phyloP scores from a whole-genome alignment of 2,113 vertebrate genomes.

The Melanostigma gelatinosum region DNA sequence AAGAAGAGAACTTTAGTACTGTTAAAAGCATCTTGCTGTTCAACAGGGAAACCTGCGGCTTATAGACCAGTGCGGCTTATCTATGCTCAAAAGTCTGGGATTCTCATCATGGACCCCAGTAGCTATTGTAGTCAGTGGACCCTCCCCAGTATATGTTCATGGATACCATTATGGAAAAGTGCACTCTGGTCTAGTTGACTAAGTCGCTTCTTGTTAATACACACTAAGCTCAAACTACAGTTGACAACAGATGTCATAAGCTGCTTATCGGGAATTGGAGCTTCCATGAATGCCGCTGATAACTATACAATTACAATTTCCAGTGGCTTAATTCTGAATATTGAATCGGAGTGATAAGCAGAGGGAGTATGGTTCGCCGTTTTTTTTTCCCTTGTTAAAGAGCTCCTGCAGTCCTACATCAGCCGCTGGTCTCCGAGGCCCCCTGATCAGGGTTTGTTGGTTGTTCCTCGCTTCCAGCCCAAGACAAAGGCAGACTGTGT shows the following conservation, averaged over 20 bases:
- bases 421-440: background rate
- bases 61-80: too few species aligned
- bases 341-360: background rate
- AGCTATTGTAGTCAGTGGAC: background rate
- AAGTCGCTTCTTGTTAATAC: background rate
- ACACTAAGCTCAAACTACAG: constrained; percentile 11
- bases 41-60: too few species aligned
- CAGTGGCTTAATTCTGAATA: background rate
- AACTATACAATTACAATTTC: background rate
- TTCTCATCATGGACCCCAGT: background rate
- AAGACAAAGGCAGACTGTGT: background rate
- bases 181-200: background rate
- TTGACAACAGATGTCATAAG: constrained; percentile 28
- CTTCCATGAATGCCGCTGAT: background rate
- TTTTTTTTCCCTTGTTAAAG: constrained; percentile 8
- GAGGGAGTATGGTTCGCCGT: background rate
- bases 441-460: background rate
- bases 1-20: too few species aligned
- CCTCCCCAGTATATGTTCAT: background rate
- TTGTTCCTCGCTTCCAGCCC: background rate
- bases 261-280: constrained; percentile 12
- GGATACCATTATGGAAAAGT: background rate
- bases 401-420: background rate
- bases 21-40: too few species aligned
- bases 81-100: too few species aligned